Evolutionary conservation across 2,888 invertebrate genomes (phyloP).

Genomic region (Tuberolachnus salignus): DNA sequence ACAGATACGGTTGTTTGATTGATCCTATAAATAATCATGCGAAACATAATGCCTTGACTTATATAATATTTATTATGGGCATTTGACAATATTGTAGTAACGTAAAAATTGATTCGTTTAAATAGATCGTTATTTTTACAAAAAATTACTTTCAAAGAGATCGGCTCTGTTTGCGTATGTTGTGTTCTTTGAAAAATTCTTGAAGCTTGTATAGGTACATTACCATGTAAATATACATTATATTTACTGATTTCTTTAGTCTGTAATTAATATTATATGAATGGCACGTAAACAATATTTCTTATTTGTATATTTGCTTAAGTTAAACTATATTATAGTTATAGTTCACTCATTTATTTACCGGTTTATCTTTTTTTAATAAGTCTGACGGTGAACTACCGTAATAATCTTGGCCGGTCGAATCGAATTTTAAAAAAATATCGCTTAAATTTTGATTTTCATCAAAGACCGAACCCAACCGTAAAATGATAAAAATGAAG

Average conservation of each 20-base stretch:
- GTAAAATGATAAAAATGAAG: background rate
- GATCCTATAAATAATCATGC: constrained; percentile 13
- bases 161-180: constrained; percentile 38
- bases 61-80: too few relatives aligned
- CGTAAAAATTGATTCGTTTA: background rate
- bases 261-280: background rate
- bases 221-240: background rate
- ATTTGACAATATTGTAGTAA: background rate
- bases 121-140: background rate
- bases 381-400: too few relatives aligned
- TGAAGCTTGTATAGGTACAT: constrained; percentile 39
- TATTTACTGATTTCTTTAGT: background rate
- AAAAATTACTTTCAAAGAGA: constrained; percentile 24
- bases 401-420: too few relatives aligned
- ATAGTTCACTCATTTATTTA: too few relatives aligned
- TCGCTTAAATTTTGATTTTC: too few relatives aligned
- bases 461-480: too few relatives aligned
- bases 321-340: too few relatives aligned
- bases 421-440: too few relatives aligned
- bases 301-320: too few relatives aligned
- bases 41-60: background rate
- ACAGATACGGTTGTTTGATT: constrained; percentile 33
- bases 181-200: constrained; percentile 39
- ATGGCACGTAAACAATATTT: too few relatives aligned
- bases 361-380: too few relatives aligned